Percentiles rank a stretch among this genome's conserved stretches.
Evolutionary conservation across 2,797 vertebrate species (phyloP).

Genomic region (Anisognathus igniventris): DNA sequence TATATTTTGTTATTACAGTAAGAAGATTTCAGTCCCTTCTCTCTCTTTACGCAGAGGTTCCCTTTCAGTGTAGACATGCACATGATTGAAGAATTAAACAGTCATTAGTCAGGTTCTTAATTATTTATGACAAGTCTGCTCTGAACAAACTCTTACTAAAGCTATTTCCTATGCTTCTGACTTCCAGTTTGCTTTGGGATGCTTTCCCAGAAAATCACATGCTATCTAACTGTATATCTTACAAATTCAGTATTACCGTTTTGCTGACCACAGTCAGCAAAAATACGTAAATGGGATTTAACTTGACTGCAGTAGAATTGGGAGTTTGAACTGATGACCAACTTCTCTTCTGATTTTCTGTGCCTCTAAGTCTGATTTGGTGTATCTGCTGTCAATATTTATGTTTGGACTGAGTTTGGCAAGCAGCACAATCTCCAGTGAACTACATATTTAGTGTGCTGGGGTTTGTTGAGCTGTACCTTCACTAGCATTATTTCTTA

Average conservation of each 20-base stretch:
- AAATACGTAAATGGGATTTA: background rate
- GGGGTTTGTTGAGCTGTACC: background rate
- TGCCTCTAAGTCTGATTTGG: background rate
- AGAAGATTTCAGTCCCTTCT: background rate
- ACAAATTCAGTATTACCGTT: background rate
- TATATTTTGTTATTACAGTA: background rate
- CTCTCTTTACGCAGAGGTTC: background rate
- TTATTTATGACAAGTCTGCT: background rate
- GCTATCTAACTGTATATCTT: background rate
- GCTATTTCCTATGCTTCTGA: background rate
- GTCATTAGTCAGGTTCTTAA: background rate
- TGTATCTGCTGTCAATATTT: accelerated
- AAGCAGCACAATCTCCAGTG: background rate
- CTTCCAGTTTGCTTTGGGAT: background rate
- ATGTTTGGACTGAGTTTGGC: background rate
- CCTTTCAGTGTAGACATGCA: background rate
- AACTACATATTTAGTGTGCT: background rate
- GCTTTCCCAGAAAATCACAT: background rate
- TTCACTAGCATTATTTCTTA: background rate
- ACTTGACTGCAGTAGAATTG: background rate
- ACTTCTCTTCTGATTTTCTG: background rate
- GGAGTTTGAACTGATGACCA: background rate
- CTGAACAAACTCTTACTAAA: background rate
- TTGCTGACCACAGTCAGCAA: background rate
- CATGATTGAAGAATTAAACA: background rate